phyloP scores from a whole-genome alignment of 2,113 vertebrate genomes.

The Hylia prasina region DNA sequence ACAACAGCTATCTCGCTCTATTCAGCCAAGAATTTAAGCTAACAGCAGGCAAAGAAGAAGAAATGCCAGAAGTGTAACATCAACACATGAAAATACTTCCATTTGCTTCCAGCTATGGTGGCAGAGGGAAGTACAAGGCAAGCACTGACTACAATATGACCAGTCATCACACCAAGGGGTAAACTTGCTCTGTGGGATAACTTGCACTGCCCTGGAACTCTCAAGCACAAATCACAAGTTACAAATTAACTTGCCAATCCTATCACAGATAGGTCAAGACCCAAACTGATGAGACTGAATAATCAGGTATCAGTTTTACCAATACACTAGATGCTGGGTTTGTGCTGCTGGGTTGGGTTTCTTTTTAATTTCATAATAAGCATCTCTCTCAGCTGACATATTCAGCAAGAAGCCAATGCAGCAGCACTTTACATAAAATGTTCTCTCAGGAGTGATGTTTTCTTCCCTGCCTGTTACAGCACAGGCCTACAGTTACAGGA shows the following conservation, averaged over 20 bases:
- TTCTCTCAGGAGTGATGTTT: not conserved
- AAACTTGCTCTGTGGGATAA: not conserved
- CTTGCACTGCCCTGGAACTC: not conserved
- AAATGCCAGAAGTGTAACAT: not conserved
- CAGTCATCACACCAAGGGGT: not conserved
- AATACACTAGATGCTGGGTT: not conserved
- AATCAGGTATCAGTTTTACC: not conserved
- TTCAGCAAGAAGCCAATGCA: not conserved
- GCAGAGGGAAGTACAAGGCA: not conserved
- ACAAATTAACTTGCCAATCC: not conserved
- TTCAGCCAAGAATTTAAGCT: conserved; percentile 2
- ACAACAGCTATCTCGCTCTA: not conserved
- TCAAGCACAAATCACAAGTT: not conserved
- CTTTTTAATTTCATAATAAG: not conserved
- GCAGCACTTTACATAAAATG: not conserved
- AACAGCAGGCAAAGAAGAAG: not conserved
- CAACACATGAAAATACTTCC: not conserved
- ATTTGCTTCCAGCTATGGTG: not conserved
- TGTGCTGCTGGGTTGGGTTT: not conserved
- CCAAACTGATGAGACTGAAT: not conserved
- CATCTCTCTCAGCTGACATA: not conserved
- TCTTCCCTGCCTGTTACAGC: not conserved
- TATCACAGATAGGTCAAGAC: not conserved
- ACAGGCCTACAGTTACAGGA: not conserved
- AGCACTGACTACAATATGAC: not conserved